A percentile compares a stretch with the other conserved stretches of the same genome.
phyloP scores from a whole-genome alignment of 2,113 vertebrate genomes.

The Pelusios castaneus region DNA sequence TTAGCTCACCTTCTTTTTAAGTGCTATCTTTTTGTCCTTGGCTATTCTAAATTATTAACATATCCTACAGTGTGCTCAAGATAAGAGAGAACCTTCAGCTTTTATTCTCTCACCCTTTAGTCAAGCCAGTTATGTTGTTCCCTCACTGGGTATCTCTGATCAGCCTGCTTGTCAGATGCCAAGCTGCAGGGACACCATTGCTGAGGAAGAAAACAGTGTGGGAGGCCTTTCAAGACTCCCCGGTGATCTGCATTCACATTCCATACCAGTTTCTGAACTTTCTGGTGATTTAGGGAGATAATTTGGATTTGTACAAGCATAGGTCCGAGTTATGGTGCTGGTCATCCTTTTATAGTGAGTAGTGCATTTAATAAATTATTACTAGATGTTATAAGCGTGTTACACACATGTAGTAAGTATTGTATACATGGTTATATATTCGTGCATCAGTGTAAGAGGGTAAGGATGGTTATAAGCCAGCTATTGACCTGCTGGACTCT shows the following conservation, averaged over 20 bases:
- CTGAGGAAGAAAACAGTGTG: not conserved
- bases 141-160: slow-evolving; percentile 56
- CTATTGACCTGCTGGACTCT: not conserved
- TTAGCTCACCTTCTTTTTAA: slow-evolving; percentile 51
- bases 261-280: not conserved
- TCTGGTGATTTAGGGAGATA: not conserved
- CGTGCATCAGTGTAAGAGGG: not conserved
- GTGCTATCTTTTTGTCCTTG: slow-evolving; percentile 48
- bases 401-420: not conserved
- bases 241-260: not conserved
- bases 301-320: slow-evolving; percentile 28
- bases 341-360: not conserved
- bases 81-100: slow-evolving; percentile 44
- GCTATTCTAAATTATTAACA: slow-evolving; percentile 51
- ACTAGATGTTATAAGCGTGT: not conserved
- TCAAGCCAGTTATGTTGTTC: not conserved
- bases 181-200: not conserved
- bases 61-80: slow-evolving; percentile 42
- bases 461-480: rapidly evolving
- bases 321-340: not conserved
- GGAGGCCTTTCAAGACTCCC: not conserved
- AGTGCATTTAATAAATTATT: not conserved
- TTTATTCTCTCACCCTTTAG: not conserved
- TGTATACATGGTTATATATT: rapidly evolving
- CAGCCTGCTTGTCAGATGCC: slow-evolving; percentile 24